Base-by-base conservation (phyloP, 2,797 vertebrate species). In the Tapirus indicus region DNA sequence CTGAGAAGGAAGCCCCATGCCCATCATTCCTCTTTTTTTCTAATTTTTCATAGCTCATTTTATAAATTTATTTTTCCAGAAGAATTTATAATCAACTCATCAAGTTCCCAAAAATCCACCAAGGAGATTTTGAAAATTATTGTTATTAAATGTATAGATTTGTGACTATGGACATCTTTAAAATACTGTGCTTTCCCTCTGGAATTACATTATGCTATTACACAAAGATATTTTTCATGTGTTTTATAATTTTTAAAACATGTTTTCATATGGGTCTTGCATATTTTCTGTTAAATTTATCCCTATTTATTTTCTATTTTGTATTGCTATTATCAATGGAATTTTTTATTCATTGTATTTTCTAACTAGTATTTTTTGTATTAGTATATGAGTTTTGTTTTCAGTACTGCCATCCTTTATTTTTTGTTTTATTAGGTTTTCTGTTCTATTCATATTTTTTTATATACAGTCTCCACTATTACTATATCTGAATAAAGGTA, bases 311-410 rank as follows among this genome's bases (percentile, higher is more conserved):
- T 62, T 83, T 87, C 6, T 95, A 54, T 69, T 68, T 90, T 44
- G 83, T 58, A 82, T 29, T 80, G 12, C 16, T 64, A 64, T 74
- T 64, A 75, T 38, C 3, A 96, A 66, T 56, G 84, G 29, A 89
- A 72, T n/a, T 56, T 47, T 79, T 82, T 94, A 54, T 91, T 83
- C 13, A 29, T 47, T 95, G 3, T 71, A 71, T 72, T 88, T 87
- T 77, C 29, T 82, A 82, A 64, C 25, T 78, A 52, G 11, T 44
- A 14, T 35, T 90, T 82, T 77, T 82, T 86, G 38, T 83, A 44
- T 92, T 32, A 20, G 71, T 49, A 84, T 17, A 35, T 88, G 14
- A 93, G 47, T 77, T 93, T 83, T 95, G 16, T 47, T 92, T 94
- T 92, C 10, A 77, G 58, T 27, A 78, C 21, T 5, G 64, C 44